Conservation (phyloP, 2,113 vertebrate genomes). For the Carettochelys insculpta region DNA sequence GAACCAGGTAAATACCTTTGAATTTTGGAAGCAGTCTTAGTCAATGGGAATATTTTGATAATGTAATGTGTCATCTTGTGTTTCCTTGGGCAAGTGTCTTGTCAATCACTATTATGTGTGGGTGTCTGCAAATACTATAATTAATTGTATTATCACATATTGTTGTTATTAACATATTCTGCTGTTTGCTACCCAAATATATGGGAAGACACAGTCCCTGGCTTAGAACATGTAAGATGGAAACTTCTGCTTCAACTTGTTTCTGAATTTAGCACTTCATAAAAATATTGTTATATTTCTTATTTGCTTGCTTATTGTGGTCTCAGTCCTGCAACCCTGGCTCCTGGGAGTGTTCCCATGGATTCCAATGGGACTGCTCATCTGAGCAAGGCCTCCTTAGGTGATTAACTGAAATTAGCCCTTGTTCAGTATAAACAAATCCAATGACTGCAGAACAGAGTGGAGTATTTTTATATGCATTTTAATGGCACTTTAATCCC, state of each 20-base stretch:
- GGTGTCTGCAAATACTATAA: accelerated
- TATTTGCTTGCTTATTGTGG: accelerated
- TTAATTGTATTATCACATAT: too few relatives aligned
- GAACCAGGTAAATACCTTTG: accelerated
- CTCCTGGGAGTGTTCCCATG: not conserved
- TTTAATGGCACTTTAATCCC: not conserved
- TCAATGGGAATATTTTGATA: not conserved
- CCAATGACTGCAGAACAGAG: not conserved
- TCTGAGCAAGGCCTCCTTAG: not conserved
- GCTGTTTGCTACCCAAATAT: accelerated
- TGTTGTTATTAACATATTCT: accelerated
- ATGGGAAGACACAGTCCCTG: accelerated
- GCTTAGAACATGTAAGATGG: too few relatives aligned
- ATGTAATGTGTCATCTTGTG: accelerated
- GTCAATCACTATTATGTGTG: accelerated
- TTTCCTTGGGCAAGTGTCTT: not conserved
- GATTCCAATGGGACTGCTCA: accelerated
- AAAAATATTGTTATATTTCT: not conserved
- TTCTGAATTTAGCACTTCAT: not conserved
- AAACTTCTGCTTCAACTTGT: too few relatives aligned
- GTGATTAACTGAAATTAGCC: not conserved
- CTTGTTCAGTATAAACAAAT: not conserved
- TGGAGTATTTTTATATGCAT: not conserved
- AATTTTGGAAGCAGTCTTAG: accelerated
- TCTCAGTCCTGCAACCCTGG: accelerated